Evolutionary conservation across 2,888 invertebrate species (phyloP).

Genomic region (Aricia artaxerxes): DNA sequence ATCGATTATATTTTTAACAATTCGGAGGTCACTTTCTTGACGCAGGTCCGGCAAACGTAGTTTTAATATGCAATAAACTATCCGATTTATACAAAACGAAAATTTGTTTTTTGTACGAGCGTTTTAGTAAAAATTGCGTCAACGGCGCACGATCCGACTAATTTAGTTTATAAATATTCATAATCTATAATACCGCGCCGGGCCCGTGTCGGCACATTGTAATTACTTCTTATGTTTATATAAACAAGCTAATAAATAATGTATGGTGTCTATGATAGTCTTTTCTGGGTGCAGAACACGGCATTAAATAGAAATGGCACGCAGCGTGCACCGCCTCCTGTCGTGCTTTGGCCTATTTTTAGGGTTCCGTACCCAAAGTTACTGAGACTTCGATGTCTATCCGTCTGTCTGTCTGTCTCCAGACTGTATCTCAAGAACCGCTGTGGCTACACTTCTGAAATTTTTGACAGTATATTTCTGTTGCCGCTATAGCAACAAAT

Average conservation of each 20-base stretch:
- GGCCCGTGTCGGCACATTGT: not conserved
- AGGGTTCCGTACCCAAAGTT: too few species aligned
- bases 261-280: not conserved
- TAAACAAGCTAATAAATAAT: not conserved
- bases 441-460: too few species aligned
- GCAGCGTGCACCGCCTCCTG: too few species aligned
- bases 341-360: too few species aligned
- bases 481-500: too few species aligned
- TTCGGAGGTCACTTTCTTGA: not conserved
- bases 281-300: not conserved
- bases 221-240: not conserved
- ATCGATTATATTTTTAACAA: not conserved
- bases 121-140: not conserved
- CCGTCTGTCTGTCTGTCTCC: too few species aligned
- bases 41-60: not conserved
- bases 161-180: slow-evolving; percentile 15
- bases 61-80: not conserved
- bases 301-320: not conserved
- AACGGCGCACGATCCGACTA: not conserved
- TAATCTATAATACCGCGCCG: not conserved
- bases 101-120: not conserved
- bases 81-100: not conserved
- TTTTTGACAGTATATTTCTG: too few species aligned
- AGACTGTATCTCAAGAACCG: too few species aligned
- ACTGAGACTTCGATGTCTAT: too few species aligned